A percentile compares a stretch with the other conserved stretches of the same genome.
These are phyloP conservation scores for Ephialtes manifestator DNA, from an alignment of 2,888 invertebrate genomes.

Conservation along the genomic window DNA sequence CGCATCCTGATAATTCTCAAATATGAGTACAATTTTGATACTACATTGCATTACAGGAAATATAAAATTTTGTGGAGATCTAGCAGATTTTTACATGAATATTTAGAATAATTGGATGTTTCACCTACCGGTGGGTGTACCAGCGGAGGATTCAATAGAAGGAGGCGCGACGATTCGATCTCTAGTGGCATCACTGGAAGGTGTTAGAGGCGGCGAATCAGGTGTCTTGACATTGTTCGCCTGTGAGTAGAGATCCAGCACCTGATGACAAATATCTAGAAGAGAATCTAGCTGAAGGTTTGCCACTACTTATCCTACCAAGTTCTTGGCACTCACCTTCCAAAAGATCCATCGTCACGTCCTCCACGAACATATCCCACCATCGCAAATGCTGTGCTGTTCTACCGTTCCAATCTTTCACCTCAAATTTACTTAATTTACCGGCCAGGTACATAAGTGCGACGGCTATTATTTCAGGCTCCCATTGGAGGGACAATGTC, in stretches of 20 bases:
- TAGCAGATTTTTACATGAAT: no score
- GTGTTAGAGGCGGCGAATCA: conserved; percentile 90
- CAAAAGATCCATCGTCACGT: conserved; percentile 96
- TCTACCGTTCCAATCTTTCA: conserved; percentile 96
- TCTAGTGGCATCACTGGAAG: conserved; percentile 82
- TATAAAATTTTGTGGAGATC: background rate
- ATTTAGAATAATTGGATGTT: background rate
- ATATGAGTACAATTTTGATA: no score
- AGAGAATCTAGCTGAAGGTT: conserved; percentile 20
- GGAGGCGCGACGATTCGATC: conserved; percentile 78
- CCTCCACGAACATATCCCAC: conserved; percentile 99
- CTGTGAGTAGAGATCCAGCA: conserved; percentile 95
- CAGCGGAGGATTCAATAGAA: conserved; percentile 79
- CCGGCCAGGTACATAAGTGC: conserved; percentile 99
- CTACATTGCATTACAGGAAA: no score
- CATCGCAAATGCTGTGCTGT: conserved; percentile 93
- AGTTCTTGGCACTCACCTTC: conserved; percentile 88
- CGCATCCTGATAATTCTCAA: no score
- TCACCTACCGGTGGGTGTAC: conserved; percentile 80
- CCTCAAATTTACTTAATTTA: conserved; percentile 97
- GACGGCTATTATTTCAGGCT: conserved; percentile 99
- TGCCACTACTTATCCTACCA: background rate
- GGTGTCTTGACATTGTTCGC: conserved; percentile 88
- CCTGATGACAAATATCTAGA: conserved; percentile 97
- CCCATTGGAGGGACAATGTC: conserved; percentile 98